Evolutionary conservation across 2,888 invertebrate species (phyloP).

Genomic region (Plebejus argus): DNA sequence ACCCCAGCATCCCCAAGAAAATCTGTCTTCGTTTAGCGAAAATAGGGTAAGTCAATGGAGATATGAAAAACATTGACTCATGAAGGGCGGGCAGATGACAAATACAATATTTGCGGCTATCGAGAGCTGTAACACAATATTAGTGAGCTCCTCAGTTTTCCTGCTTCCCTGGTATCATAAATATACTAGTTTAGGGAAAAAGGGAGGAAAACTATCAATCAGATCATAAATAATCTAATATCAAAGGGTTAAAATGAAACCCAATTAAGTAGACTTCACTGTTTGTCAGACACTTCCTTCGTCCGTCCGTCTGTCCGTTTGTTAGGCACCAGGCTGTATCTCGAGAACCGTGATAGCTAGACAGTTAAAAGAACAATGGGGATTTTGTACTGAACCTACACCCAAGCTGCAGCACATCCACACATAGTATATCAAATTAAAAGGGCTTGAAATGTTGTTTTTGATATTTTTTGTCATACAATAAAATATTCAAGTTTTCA

Average conservation of each 20-base stretch:
- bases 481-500: no score
- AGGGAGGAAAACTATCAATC: background rate
- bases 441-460: no score
- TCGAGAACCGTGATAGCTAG: no score
- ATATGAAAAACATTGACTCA: constrained; percentile 37
- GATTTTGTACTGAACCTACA: no score
- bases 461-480: no score
- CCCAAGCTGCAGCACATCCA: no score
- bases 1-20: constrained; percentile 39
- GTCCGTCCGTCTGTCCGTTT: no score
- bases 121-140: constrained; percentile 22
- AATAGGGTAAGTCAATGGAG: constrained; percentile 44
- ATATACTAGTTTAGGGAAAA: constrained; percentile 1
- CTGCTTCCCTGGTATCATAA: background rate
- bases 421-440: no score
- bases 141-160: background rate
- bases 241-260: background rate
- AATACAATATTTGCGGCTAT: constrained; percentile 30
- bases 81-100: constrained; percentile 32
- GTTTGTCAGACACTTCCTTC: no score
- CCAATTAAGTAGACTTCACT: no score
- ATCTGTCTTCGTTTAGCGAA: constrained; percentile 45
- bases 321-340: no score
- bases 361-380: no score
- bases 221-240: background rate